These are phyloP conservation scores for Vireo altiloquus DNA, from an alignment of 2,113 vertebrate species.

Conservation along the genomic window DNA sequence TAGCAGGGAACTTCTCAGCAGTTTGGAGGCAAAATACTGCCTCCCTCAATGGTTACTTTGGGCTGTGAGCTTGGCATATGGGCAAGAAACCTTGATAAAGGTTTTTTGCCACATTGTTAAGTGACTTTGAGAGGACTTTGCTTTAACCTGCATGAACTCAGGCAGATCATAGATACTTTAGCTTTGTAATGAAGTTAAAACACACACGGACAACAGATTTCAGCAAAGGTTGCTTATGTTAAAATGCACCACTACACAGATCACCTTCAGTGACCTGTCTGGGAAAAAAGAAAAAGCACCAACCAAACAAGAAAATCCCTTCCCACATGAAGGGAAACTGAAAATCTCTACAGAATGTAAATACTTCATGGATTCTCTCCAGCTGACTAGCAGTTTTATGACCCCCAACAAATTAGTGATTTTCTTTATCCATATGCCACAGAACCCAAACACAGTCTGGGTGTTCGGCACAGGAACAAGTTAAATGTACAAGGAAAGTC, in stretches of 20 bases:
- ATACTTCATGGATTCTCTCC: not conserved
- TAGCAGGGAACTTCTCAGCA: not conserved
- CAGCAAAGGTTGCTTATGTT: not conserved
- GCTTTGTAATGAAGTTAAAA: not conserved
- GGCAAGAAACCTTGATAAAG: not conserved
- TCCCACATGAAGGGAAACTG: accelerated
- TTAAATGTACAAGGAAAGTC: not conserved
- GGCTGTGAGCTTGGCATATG: not conserved
- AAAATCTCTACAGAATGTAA: not conserved
- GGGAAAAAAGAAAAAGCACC: not conserved
- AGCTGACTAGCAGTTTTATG: not conserved
- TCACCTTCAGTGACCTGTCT: not conserved
- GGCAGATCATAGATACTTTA: not conserved
- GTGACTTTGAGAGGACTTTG: not conserved
- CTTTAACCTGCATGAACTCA: not conserved
- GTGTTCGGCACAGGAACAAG: not conserved
- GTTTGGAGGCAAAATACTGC: not conserved
- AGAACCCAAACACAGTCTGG: not conserved
- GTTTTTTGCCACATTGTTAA: not conserved
- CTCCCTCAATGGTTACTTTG: not conserved
- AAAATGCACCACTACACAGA: not conserved
- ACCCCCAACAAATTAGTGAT: not conserved
- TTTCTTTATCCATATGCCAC: not conserved
- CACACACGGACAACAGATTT: accelerated
- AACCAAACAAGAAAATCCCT: not conserved